These are phyloP conservation scores for Amphipoea oculea DNA, from an alignment of 2,888 invertebrate genomes.

Conservation along the genomic window DNA sequence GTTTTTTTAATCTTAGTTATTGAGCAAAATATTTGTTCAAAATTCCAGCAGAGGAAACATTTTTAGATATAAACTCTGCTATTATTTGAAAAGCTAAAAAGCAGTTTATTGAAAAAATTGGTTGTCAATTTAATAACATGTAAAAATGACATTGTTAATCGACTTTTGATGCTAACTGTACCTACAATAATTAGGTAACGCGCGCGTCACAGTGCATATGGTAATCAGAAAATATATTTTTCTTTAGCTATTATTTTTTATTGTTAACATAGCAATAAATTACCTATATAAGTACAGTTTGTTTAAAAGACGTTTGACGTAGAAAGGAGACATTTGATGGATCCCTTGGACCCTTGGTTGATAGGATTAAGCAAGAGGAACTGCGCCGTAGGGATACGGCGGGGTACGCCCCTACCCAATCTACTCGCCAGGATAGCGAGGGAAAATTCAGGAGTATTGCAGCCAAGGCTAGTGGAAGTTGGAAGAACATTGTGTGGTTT, in stretches of 20 bases:
- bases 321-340: too few relatives aligned
- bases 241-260: not conserved
- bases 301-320: not conserved
- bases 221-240: not conserved
- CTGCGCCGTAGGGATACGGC: not conserved
- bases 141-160: too few relatives aligned
- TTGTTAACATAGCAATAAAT: not conserved
- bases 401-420: not conserved
- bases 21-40: too few relatives aligned
- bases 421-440: not conserved
- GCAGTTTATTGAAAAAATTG: too few relatives aligned
- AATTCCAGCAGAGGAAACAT: too few relatives aligned
- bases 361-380: not conserved
- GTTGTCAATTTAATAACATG: too few relatives aligned
- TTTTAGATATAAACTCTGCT: too few relatives aligned
- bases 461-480: not conserved
- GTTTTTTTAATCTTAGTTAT: too few relatives aligned
- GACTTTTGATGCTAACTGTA: too few relatives aligned
- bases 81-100: too few relatives aligned
- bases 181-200: not conserved
- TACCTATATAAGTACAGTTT: not conserved
- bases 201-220: not conserved
- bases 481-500: not conserved
- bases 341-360: too few relatives aligned
- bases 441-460: too few relatives aligned